These are phyloP conservation scores for Struthio camelus DNA, from an alignment of 2,113 vertebrate genomes.

Conservation along the genomic window DNA sequence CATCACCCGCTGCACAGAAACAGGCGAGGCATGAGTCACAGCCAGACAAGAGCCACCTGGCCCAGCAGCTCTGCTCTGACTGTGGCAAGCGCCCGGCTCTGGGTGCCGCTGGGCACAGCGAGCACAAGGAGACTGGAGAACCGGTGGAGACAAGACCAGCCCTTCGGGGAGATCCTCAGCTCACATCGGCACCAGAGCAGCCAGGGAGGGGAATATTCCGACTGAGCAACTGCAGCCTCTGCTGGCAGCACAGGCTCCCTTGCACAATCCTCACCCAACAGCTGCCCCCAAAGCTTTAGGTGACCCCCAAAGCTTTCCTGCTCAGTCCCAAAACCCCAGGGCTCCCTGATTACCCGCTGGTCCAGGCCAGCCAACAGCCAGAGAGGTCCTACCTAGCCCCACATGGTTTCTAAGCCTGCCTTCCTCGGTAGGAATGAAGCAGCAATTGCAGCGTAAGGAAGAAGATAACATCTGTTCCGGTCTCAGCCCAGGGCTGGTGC, in stretches of 20 bases:
- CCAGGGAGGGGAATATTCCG: background rate
- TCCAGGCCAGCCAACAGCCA: background rate
- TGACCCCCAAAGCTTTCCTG: background rate
- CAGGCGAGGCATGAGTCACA: accelerated
- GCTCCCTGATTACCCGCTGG: accelerated
- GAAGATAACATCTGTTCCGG: background rate
- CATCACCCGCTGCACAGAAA: accelerated
- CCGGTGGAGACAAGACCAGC: no score
- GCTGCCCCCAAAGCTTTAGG: background rate
- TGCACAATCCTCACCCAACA: accelerated
- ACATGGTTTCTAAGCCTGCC: accelerated
- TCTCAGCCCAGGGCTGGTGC: background rate
- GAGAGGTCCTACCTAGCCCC: background rate
- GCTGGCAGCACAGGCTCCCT: background rate
- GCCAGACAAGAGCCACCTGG: accelerated
- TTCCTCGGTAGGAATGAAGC: accelerated
- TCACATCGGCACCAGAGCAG: no score
- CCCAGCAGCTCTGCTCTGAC: background rate
- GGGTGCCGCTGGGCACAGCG: no score
- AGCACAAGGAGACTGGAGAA: no score
- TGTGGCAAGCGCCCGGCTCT: background rate
- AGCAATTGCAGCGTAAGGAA: accelerated
- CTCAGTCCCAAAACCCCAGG: background rate
- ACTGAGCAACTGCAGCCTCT: background rate
- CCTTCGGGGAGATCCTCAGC: no score